phyloP scores from a whole-genome alignment of 2,888 invertebrate genomes.

The Noctua comes region DNA sequence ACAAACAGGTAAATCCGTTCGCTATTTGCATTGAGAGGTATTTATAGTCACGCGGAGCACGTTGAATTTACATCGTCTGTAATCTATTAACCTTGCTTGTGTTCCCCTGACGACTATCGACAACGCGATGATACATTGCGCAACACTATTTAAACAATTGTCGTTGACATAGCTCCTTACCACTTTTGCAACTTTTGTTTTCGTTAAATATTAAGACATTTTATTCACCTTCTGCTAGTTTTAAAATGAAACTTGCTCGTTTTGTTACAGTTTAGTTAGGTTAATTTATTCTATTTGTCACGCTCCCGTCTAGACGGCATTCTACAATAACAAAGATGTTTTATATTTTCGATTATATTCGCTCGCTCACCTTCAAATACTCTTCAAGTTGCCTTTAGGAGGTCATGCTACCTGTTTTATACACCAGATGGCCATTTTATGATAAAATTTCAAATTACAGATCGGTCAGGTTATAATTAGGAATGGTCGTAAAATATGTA shows the following conservation, averaged over 20 bases:
- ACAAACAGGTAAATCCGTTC: slow-evolving; percentile 64
- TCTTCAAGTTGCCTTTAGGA: slow-evolving; percentile 68
- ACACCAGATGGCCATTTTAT: slow-evolving; percentile 50
- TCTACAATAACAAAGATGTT: slow-evolving; percentile 62
- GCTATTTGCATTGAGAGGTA: slow-evolving; percentile 67
- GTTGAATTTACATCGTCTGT: slow-evolving; percentile 75
- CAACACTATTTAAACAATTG: slow-evolving; percentile 80
- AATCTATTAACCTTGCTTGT: slow-evolving; percentile 80
- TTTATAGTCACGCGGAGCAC: slow-evolving; percentile 68
- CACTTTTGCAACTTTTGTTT: slow-evolving; percentile 52
- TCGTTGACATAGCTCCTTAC: slow-evolving; percentile 60
- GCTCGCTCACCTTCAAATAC: slow-evolving; percentile 78
- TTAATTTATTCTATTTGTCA: slow-evolving; percentile 52
- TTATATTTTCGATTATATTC: slow-evolving; percentile 63
- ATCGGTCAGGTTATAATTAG: slow-evolving; percentile 43
- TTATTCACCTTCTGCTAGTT: slow-evolving; percentile 25
- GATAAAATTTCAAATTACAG: slow-evolving; percentile 37
- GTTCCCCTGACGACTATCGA: slow-evolving; percentile 71
- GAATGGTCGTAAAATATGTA: slow-evolving; percentile 48
- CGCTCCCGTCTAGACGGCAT: slow-evolving; percentile 62
- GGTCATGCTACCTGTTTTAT: slow-evolving; percentile 67
- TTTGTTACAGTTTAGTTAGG: slow-evolving; percentile 43
- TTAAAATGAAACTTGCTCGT: slow-evolving; percentile 35
- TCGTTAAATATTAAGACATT: slow-evolving; percentile 30
- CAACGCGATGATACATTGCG: slow-evolving; percentile 77